Conservation (phyloP, 2,797 vertebrate genomes). For the Gymnodraco acuticeps region DNA sequence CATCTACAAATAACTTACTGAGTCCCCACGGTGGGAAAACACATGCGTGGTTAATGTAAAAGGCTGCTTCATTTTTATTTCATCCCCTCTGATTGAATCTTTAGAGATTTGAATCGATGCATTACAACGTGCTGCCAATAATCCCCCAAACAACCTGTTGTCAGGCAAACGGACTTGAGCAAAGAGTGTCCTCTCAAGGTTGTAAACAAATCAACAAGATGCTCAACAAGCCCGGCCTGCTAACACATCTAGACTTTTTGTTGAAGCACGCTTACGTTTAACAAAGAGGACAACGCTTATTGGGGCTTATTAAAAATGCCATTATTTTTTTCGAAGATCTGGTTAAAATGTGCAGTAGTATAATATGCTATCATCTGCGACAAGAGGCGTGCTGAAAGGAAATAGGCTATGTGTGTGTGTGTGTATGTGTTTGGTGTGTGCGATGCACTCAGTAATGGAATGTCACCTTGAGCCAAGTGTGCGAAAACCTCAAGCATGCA, state of each 20-base stretch:
- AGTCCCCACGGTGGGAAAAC: constrained; percentile 41
- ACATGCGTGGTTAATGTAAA: constrained; percentile 44
- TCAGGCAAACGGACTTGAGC: constrained; percentile 60
- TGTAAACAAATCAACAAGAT: constrained; percentile 78
- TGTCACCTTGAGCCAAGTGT: constrained; percentile 87
- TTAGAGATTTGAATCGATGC: constrained; percentile 32
- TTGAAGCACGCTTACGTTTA: constrained; percentile 41
- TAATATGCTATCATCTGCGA: constrained; percentile 42
- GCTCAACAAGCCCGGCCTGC: constrained; percentile 72
- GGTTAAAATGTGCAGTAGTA: constrained; percentile 13
- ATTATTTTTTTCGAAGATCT: constrained; percentile 27
- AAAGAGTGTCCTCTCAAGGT: constrained; percentile 68
- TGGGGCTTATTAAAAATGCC: constrained; percentile 17
- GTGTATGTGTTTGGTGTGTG: constrained; percentile 28
- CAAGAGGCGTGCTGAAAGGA: constrained; percentile 45
- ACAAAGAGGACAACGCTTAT: constrained; percentile 43
- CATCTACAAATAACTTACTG: constrained; percentile 69
- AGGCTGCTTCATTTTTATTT: constrained; percentile 11
- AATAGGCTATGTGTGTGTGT: constrained; percentile 31
- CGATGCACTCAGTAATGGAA: constrained; percentile 81
- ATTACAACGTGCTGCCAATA: constrained; percentile 24
- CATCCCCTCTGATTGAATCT: constrained; percentile 13
- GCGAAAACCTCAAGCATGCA: constrained; percentile 78
- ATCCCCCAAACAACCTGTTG: constrained; percentile 79
- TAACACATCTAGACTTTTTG: constrained; percentile 59